Conservation (phyloP, 1,140 invertebrate species). For the Hetaerina americana region DNA sequence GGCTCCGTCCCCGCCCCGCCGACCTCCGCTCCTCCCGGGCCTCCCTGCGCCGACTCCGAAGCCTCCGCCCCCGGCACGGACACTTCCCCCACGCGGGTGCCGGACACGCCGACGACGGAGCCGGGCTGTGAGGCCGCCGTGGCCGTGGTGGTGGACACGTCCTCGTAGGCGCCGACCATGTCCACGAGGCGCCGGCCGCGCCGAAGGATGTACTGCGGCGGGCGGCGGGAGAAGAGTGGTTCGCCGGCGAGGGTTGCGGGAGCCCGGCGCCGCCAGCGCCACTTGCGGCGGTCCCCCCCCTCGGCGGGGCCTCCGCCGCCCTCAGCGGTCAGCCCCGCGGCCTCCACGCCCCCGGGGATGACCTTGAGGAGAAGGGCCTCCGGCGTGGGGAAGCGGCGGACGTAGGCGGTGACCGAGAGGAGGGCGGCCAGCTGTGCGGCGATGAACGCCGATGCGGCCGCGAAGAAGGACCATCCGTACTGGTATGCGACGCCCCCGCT, state of each 20-base stretch:
- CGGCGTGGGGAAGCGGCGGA: slow-evolving; percentile 44
- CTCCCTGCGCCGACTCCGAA: neutral
- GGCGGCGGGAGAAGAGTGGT: neutral
- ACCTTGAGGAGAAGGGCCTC: slow-evolving; percentile 41
- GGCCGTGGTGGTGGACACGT: neutral
- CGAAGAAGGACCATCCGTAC: slow-evolving; percentile 59
- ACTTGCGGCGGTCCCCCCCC: neutral
- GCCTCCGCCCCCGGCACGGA: too few species aligned
- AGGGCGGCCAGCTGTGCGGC: slow-evolving; percentile 50
- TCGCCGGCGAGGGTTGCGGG: neutral
- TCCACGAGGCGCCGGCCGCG: neutral
- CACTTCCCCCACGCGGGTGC: too few species aligned
- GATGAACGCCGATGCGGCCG: slow-evolving; percentile 48
- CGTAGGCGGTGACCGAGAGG: slow-evolving; percentile 46
- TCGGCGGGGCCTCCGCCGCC: neutral
- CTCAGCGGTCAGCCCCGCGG: neutral
- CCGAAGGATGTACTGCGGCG: neutral
- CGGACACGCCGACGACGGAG: neutral
- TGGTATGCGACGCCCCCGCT: slow-evolving; percentile 35
- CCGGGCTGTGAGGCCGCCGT: neutral
- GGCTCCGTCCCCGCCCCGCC: neutral
- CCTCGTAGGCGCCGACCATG: neutral
- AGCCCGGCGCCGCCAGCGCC: neutral
- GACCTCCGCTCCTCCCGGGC: neutral
- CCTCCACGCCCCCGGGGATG: slow-evolving; percentile 3